Evolutionary conservation across 1,140 invertebrate genomes (phyloP), one percentile per base, ranked within the genome.

Genomic region (Agraylea sexmaculata): DNA sequence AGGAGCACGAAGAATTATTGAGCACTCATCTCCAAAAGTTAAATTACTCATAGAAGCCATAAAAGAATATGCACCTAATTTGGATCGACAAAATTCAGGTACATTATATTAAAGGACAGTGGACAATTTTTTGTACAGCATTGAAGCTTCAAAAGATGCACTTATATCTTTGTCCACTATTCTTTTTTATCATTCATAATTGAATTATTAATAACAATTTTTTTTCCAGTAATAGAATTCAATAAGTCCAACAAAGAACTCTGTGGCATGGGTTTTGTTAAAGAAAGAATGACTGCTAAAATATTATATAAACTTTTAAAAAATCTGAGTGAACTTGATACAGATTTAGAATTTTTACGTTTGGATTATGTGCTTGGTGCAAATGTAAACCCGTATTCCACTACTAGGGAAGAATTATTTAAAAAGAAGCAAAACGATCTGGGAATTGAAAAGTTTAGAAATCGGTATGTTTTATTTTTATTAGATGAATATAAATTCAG

Each of bases 251-350:
- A 48, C 1, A 53, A 70, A 42, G 56, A 69, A 3, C 64, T 92
- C n/a, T 82, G 75, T 49, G 79, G 74, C 1, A 71, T 95, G 15
- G 71, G 94, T 23, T 93, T 95, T 66, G 83, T 87, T 0, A 64
- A 84, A 55, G 68, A 80, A 45, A 68, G 85, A 38, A 77, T 80
- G 40, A 83, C 80, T 0, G 80, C 85, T 0, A 81, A 86, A 62
- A 65, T 84, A 7, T 55, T 95, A 1, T 81, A 75, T 52, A 74
- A 81, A 49, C 60, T 90, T 18, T 55, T 94, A 1, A 71, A 79
- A 50, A 74, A 63, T 16, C 58, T 73, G 4, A 60, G 55, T 4
- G 34, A 64, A 19, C 8, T 37, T 0, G 59, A 69, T 46, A 53
- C 63, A 1, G 57, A 61, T 6, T 74, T 73, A 47, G 57, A 56